phyloP scores from a whole-genome alignment of 2,797 vertebrate species.

The Coregonus sp. region DNA sequence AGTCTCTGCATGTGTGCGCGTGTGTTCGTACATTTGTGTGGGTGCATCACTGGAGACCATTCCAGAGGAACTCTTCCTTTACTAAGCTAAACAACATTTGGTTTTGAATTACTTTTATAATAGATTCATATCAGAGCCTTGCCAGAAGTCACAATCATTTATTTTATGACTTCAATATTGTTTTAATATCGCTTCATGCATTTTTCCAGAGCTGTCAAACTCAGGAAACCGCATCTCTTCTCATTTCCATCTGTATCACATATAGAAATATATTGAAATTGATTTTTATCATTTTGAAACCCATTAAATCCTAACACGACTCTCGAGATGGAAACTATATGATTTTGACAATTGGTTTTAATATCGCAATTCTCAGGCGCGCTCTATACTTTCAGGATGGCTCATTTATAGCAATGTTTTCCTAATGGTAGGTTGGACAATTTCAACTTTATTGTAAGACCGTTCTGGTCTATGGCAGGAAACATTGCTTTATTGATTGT shows the following conservation, averaged over 20 bases:
- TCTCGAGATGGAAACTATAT: not conserved
- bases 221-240: not conserved
- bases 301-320: not conserved
- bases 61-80: not conserved
- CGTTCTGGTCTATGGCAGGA: not conserved
- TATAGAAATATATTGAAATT: slow-evolving; percentile 2
- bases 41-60: not conserved
- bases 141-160: not conserved
- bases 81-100: not conserved
- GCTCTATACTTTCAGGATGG: not conserved
- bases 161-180: not conserved
- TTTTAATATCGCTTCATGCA: not conserved
- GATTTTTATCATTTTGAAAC: slow-evolving; percentile 7
- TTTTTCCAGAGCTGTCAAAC: not conserved
- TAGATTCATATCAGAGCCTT: not conserved
- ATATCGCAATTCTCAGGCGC: not conserved
- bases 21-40: not conserved
- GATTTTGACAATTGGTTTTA: not conserved
- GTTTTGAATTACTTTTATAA: not conserved
- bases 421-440: not conserved
- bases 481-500: not conserved
- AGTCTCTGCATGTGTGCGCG: too few relatives aligned
- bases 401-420: not conserved
- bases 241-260: not conserved
- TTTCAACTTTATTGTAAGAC: not conserved